These are phyloP conservation scores for Zophobas morio DNA, from an alignment of 1,140 invertebrate species.

Conservation along the genomic window DNA sequence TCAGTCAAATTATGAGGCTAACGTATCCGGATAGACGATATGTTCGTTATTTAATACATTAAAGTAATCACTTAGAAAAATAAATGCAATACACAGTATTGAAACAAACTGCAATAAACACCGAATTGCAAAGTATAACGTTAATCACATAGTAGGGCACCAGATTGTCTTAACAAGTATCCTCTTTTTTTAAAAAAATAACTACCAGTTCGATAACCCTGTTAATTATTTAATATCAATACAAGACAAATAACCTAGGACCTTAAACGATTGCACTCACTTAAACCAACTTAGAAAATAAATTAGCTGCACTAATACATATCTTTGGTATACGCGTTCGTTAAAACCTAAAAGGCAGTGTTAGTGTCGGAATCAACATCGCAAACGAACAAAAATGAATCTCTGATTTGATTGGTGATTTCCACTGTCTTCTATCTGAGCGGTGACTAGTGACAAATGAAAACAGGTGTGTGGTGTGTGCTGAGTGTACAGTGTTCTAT, in stretches of 20 bases:
- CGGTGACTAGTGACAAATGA: no score
- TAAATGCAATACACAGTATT: conserved; percentile 43
- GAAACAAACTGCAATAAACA: not conserved
- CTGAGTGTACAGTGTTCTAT: no score
- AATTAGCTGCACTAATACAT: conserved; percentile 42
- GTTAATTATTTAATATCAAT: conserved; percentile 28
- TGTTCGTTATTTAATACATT: conserved; percentile 30
- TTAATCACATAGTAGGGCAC: conserved; percentile 46
- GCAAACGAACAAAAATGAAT: no score
- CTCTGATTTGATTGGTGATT: no score
- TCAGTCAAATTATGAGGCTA: conserved; percentile 21
- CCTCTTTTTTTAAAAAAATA: conserved; percentile 11
- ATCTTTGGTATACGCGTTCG: conserved; percentile 27
- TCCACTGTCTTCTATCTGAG: no score
- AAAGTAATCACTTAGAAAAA: conserved; percentile 19
- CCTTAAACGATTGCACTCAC: conserved; percentile 22
- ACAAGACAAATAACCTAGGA: conserved; percentile 10
- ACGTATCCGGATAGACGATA: conserved; percentile 16
- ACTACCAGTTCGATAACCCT: conserved; percentile 34
- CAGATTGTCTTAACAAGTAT: conserved; percentile 39
- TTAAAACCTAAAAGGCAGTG: conserved; percentile 22
- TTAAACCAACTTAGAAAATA: conserved; percentile 22
- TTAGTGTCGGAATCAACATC: no score
- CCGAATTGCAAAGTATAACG: conserved; percentile 28
- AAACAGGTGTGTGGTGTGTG: no score